Base-by-base conservation (phyloP, 1,140 invertebrate genomes). In the Lutraria rhynchaena region DNA sequence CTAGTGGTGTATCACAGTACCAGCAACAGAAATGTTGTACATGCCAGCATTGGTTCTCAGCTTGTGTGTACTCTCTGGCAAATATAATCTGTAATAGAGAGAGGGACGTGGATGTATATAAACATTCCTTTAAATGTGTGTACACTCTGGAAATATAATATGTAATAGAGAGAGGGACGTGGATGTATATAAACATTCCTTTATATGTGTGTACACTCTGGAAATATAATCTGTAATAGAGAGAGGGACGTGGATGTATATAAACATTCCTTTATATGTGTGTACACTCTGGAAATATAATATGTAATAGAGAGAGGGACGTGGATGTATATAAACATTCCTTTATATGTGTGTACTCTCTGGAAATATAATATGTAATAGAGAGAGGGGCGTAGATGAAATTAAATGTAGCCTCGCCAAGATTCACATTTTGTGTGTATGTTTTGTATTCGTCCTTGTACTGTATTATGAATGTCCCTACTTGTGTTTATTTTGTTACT, bases 261-360 rank as follows among this genome's bases (percentile, higher is more conserved):
- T n/a, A n/a, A n/a, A n/a, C n/a, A n/a, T n/a, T n/a, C n/a, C n/a
- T n/a, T n/a, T n/a, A n/a, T n/a, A n/a, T 99, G 98, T 2, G 98
- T 99, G 93, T 98, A 99, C 93, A 99, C 98, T 89, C 99, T 97
- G 1, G 98, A 58, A 99, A 95, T 87, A 99, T 99, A 74, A 99
- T 97, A 96, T 98, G 94, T 1, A 93, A 49, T 15, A 41, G 5
- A 41, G 37, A 41, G 15, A 5, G 15, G 37, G 15, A 41, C 37
- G n/a, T n/a, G n/a, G n/a, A n/a, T n/a, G n/a, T n/a, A n/a, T n/a
- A n/a, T n/a, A n/a, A n/a, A n/a, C n/a, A n/a, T n/a, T n/a, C n/a
- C n/a, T n/a, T n/a, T n/a, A n/a, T n/a, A n/a, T 99, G 98, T 2
- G 98, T 99, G 93, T 98, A 99, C 93, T 99, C 98, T 89, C 99